These are phyloP conservation scores for Drosophila monieri DNA, from an alignment of 2,888 invertebrate species.

Conservation along the genomic window DNA sequence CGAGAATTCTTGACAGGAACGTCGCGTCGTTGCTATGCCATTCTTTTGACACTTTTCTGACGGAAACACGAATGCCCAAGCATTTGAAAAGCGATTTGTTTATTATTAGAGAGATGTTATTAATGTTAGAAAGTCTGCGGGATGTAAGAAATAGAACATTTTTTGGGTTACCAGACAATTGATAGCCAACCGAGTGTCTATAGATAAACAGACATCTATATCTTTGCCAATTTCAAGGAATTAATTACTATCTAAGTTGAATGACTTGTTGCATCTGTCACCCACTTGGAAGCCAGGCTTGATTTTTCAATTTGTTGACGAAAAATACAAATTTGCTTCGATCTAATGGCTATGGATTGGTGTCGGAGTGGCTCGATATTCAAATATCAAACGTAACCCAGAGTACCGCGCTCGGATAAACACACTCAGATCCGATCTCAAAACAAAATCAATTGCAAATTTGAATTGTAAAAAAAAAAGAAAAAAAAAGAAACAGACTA, in stretches of 20 bases:
- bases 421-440: conserved; percentile 44
- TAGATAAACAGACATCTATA: background rate
- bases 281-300: conserved; percentile 31
- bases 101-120: no score
- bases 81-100: conserved; percentile 65
- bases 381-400: conserved; percentile 59
- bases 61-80: conserved; percentile 60
- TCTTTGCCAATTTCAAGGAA: conserved; percentile 34
- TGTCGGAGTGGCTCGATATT: conserved; percentile 53
- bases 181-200: no score
- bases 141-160: background rate
- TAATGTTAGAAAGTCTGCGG: no score
- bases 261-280: conserved; percentile 61
- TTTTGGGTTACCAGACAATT: no score
- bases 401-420: conserved; percentile 37
- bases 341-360: conserved; percentile 71
- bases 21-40: conserved; percentile 18
- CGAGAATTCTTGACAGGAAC: conserved; percentile 51
- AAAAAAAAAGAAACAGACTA: conserved; percentile 32
- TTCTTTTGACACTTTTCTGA: conserved; percentile 43
- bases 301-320: conserved; percentile 47
- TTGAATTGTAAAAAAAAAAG: conserved; percentile 65
- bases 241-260: conserved; percentile 50
- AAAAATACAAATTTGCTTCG: conserved; percentile 49
- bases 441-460: conserved; percentile 64